Evolutionary conservation across 1,140 invertebrate genomes (phyloP).

Genomic region (Samia ricini): DNA sequence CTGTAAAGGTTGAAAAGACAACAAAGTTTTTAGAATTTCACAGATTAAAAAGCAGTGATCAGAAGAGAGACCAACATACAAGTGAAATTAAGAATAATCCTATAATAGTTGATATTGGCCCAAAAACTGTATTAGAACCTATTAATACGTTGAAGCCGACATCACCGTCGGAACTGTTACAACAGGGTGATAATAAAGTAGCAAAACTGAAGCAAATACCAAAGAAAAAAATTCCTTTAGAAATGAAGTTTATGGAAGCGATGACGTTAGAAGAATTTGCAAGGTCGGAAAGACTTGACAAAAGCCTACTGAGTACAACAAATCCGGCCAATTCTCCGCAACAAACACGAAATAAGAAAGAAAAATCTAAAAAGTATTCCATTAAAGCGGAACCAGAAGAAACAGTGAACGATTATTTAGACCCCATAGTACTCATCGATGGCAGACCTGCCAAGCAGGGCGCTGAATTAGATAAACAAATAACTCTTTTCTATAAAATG

Average conservation of each 20-base stretch:
- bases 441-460: slow-evolving; percentile 65
- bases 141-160: slow-evolving; percentile 30
- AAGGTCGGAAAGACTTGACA: slow-evolving; percentile 54
- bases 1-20: slow-evolving; percentile 65
- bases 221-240: slow-evolving; percentile 47
- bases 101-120: slow-evolving; percentile 31
- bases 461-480: slow-evolving; percentile 59
- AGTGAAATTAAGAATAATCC: slow-evolving; percentile 40
- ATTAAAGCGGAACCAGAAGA: slow-evolving; percentile 14
- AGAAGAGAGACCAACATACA: slow-evolving; percentile 27
- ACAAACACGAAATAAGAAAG: slow-evolving; percentile 17
- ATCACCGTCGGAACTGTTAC: slow-evolving; percentile 31
- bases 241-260: slow-evolving; percentile 59
- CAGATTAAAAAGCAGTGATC: slow-evolving; percentile 46
- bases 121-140: slow-evolving; percentile 26
- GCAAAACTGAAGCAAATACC: slow-evolving; percentile 24
- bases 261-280: slow-evolving; percentile 69
- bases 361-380: neutral
- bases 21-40: slow-evolving; percentile 67
- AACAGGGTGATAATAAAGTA: slow-evolving; percentile 48
- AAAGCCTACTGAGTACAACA: slow-evolving; percentile 42
- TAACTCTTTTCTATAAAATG: slow-evolving; percentile 71
- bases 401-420: slow-evolving; percentile 35
- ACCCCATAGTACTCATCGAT: slow-evolving; percentile 57
- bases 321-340: slow-evolving; percentile 23